Conservation (phyloP, 2,113 vertebrate species). For the Aphelocoma coerulescens region DNA sequence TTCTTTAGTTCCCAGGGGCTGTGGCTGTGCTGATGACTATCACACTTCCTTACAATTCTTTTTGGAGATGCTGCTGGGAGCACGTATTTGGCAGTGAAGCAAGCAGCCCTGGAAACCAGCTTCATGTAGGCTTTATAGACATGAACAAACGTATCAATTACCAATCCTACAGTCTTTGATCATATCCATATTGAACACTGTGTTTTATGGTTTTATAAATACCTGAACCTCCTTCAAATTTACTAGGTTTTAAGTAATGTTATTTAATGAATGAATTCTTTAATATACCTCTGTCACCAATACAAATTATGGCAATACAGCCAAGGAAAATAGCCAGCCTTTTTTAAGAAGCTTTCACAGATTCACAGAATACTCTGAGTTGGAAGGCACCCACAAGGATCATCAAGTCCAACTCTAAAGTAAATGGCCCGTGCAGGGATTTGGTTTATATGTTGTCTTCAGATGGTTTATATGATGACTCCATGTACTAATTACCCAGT, state of each 20-base stretch:
- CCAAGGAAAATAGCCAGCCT: background rate
- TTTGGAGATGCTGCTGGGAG: background rate
- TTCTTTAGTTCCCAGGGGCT: background rate
- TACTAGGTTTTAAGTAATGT: background rate
- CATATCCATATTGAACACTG: background rate
- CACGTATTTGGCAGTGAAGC: background rate
- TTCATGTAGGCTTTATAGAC: background rate
- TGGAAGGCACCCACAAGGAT: background rate
- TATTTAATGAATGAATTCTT: background rate
- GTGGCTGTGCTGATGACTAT: background rate
- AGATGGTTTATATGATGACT: background rate
- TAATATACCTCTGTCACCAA: background rate
- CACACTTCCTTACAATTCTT: background rate
- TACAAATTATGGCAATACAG: background rate
- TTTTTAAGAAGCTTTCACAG: background rate
- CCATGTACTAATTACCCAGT: background rate
- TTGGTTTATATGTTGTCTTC: background rate
- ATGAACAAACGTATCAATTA: background rate
- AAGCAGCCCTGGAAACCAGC: background rate
- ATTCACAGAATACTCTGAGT: background rate
- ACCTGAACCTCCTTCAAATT: background rate
- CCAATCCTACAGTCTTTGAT: background rate
- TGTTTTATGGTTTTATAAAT: background rate
- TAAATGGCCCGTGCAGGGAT: background rate
- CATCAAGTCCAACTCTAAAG: background rate